Evolutionary conservation across 1,140 invertebrate genomes (phyloP), one percentile per base, ranked within the genome.

Genomic region (Pemphigus obesinymphae): DNA sequence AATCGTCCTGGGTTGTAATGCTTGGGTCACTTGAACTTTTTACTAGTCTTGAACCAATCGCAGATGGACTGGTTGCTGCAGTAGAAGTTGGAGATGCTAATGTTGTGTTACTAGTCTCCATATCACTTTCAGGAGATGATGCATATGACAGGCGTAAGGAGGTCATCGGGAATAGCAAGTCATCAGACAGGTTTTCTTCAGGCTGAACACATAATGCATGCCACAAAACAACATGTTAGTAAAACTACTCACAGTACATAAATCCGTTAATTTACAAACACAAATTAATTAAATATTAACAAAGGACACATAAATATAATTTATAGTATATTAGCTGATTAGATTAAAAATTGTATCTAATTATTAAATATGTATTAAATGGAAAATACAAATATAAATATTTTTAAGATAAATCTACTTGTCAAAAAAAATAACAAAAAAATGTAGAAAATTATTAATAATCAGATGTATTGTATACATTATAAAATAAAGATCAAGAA

Each of bases 151-250:
- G 90, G 85, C 96, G 93, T 82, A 90, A 87, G 88, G 94, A 95
- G 84, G 95, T 95, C 95, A 98, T 97, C 85, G 97, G 97, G 90
- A 99, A 98, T 86, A 99, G 92, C 92, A 98, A 97, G 90, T 99
- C 96, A 90, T 95, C 93, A 85, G 93, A 94, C 88, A 95, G 89
- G 88, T 93, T 93, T 89, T 95, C 93, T 88, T 94, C 92, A 85
- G 92, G 92, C 92, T 93, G 85, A 87, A 87, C 86, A 87, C 84
- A 85, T 53, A 82, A 83, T 83, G 86, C 84, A 86, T 85, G 86
- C 85, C 83, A 87, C 87, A 87, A 45, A 53, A 82, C 80, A 82
- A 80, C 13, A 80, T 26, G 55, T 83, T 45, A 84, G 76, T 61
- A 58, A 48, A n/a, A 45, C 37, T 5, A 40, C n/a, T 80, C 50